Evolutionary conservation across 2,888 invertebrate species (phyloP).

Genomic region (Apotomis betuletana): DNA sequence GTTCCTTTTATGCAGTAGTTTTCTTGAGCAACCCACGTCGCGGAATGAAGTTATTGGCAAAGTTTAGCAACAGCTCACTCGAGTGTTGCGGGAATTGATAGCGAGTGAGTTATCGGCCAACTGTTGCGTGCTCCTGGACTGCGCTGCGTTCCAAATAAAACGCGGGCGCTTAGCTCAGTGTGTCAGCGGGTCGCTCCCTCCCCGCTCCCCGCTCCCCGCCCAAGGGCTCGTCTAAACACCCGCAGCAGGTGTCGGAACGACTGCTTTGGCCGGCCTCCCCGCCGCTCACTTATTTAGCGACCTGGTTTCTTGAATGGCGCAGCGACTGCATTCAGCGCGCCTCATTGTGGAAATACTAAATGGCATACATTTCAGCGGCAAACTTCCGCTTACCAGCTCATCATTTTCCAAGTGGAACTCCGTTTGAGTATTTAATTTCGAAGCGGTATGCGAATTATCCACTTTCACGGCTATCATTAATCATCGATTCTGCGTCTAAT

Average conservation of each 20-base stretch:
- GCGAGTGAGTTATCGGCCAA: slow-evolving; percentile 11
- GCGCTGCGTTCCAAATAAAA: background rate
- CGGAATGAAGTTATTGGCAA: slow-evolving; percentile 26
- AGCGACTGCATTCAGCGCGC: slow-evolving; percentile 35
- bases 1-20: slow-evolving; percentile 16
- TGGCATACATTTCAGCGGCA: slow-evolving; percentile 33
- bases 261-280: slow-evolving; percentile 11
- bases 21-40: background rate
- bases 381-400: slow-evolving; percentile 15
- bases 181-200: slow-evolving; percentile 23
- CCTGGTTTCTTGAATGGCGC: slow-evolving; percentile 35
- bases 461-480: slow-evolving; percentile 20
- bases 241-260: slow-evolving; percentile 15
- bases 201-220: background rate
- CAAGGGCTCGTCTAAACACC: background rate
- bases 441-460: slow-evolving; percentile 5
- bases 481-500: slow-evolving; percentile 27
- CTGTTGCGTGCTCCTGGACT: background rate
- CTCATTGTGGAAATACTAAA: slow-evolving; percentile 36
- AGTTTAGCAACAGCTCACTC: slow-evolving; percentile 21
- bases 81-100: slow-evolving; percentile 9
- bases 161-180: background rate
- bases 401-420: slow-evolving; percentile 20
- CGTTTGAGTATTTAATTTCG: slow-evolving; percentile 24
- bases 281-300: slow-evolving; percentile 35